phyloP scores from a whole-genome alignment of 2,888 invertebrate species.

The Phalera bucephala region DNA sequence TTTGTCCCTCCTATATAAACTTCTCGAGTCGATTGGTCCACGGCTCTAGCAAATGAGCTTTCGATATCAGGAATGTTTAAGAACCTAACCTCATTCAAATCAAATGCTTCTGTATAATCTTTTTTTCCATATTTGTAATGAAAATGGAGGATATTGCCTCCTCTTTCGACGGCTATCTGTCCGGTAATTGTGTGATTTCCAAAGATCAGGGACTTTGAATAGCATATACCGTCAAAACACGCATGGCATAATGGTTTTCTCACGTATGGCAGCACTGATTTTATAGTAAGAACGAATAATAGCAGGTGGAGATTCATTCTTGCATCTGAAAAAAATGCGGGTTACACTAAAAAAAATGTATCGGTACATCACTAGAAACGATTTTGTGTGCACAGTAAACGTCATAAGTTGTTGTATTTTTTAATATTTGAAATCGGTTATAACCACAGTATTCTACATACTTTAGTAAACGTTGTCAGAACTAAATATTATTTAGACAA shows the following conservation, averaged over 20 bases:
- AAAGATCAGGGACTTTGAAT: constrained; percentile 47
- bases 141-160: constrained; percentile 54
- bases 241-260: constrained; percentile 48
- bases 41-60: constrained; percentile 58
- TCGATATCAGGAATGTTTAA: constrained; percentile 42
- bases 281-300: constrained; percentile 15
- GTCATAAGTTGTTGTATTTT: no score
- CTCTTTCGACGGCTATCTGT: constrained; percentile 59
- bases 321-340: constrained; percentile 23
- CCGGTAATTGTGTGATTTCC: constrained; percentile 51
- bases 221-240: constrained; percentile 57
- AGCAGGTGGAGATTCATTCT: constrained; percentile 32
- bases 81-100: constrained; percentile 50
- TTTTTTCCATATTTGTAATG: constrained; percentile 47
- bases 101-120: constrained; percentile 54
- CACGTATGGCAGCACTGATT: constrained; percentile 13
- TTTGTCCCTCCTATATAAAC: constrained; percentile 53
- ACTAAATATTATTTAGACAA: no score
- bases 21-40: constrained; percentile 51
- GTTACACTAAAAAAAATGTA: no score
- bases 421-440: no score
- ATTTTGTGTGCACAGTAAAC: no score
- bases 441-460: no score
- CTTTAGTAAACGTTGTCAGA: no score
- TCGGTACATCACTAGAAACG: no score